Evolutionary conservation across 2,113 vertebrate species (phyloP), one percentile per base, ranked within the genome.

Genomic region (Phalacrocorax brasilianus): DNA sequence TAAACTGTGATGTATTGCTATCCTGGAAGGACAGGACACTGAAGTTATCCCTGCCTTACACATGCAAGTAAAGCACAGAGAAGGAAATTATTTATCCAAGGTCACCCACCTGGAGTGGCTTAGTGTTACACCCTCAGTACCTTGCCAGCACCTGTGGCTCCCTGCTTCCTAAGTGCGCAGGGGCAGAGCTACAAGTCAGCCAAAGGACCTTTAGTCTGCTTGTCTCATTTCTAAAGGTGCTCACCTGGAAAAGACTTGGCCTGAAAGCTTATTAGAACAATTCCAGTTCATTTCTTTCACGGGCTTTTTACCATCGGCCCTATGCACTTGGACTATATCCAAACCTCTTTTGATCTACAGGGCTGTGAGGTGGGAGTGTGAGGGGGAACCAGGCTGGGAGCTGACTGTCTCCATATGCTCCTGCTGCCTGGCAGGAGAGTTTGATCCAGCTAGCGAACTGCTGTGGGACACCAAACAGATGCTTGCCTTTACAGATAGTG

Each of bases 381-480:
- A 93, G 91, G 92, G 81, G 74, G 91, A 96, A 28, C 50, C 45
- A 75, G 86, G 86, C 92, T 97, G 91, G 70, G 42, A 95, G 76
- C 68, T 91, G 88, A 91, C 92, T 93, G 82, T 88, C 79, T 94
- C 91, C 96, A 94, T 96, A 94, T 97, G 94, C 80, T 96, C 88
- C 61, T 79, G 92, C 86, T 94, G 96, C 94, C 87, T 91, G 81
- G 40, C 50, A 85, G 94, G n/a, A 59, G 62, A 50, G 26, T 35
- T 66, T 61, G 84, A 91, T 92, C 56, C 86, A 94, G 91, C 70
- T 45, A 91, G 62, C 0, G 3, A 82, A 52, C 76, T 91, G 80
- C 88, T 23, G 70, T 33, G 92, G 90, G 77, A 72, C 91, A 68
- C 44, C 70, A 81, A 85, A 11, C 94, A 87, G 91, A 91, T 92